A percentile compares a stretch with the other conserved stretches of the same genome.
phyloP scores from a whole-genome alignment of 1,140 invertebrate species.

The Holotrichia oblita region DNA sequence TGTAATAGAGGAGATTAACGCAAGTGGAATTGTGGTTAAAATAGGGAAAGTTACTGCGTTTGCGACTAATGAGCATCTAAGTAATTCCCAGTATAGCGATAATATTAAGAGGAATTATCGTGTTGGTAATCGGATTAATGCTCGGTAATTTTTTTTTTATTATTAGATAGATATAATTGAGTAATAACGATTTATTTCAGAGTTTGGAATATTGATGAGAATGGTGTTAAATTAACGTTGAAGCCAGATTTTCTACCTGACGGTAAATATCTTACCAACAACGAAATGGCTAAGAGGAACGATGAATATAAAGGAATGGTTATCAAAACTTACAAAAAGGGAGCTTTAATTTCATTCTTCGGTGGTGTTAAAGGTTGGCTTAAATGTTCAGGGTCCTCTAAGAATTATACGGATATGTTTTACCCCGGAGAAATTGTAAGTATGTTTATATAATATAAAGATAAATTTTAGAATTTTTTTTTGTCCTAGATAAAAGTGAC shows the following conservation, averaged over 20 bases:
- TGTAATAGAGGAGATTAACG: conserved; percentile 58
- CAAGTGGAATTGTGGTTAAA: conserved; percentile 60
- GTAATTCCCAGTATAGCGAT: conserved; percentile 53
- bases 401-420: conserved; percentile 56
- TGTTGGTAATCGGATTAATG: conserved; percentile 63
- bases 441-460: conserved; percentile 45
- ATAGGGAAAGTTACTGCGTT: conserved; percentile 59
- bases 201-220: conserved; percentile 61
- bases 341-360: conserved; percentile 69
- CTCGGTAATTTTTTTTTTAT: conserved; percentile 51
- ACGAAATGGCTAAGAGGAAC: conserved; percentile 63
- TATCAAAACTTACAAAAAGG: conserved; percentile 60
- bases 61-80: conserved; percentile 57
- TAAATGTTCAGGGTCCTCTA: conserved; percentile 63
- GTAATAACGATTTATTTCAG: conserved; percentile 57
- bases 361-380: conserved; percentile 68
- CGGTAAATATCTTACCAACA: conserved; percentile 62
- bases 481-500: conserved; percentile 47
- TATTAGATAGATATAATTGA: too few relatives aligned
- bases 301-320: conserved; percentile 68
- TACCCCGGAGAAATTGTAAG: conserved; percentile 70
- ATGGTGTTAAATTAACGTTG: conserved; percentile 64
- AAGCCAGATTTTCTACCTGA: conserved; percentile 67
- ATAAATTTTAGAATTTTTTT: conserved; percentile 9
- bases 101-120: conserved; percentile 57